Conservation (phyloP, 2,113 vertebrate genomes). For the Monopterus albus region DNA sequence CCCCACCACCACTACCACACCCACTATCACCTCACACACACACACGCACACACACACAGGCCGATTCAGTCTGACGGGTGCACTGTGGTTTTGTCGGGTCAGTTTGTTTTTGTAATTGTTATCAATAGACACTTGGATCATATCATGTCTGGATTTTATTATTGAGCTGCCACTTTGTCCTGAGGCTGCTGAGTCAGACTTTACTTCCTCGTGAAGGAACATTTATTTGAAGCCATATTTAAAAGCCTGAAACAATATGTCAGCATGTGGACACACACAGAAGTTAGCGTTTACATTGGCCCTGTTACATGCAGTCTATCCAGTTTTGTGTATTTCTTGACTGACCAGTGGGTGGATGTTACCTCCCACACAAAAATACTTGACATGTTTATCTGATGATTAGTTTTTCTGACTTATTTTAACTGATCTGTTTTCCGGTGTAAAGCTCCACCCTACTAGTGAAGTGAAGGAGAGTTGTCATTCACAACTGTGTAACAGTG, state of each 20-base stretch:
- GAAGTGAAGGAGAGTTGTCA: too few relatives aligned
- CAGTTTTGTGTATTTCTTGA: constrained; percentile 44
- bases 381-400: constrained; percentile 41
- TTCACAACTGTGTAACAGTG: too few relatives aligned
- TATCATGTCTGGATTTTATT: too few relatives aligned
- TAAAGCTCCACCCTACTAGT: constrained; percentile 16
- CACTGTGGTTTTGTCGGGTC: not conserved
- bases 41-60: not conserved
- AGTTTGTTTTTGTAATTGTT: not conserved
- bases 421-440: constrained; percentile 14
- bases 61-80: not conserved
- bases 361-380: constrained; percentile 45
- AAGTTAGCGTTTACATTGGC: constrained; percentile 15
- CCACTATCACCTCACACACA: constrained; percentile 4
- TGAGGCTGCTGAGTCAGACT: not conserved
- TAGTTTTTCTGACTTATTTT: constrained; percentile 9
- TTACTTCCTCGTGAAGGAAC: constrained; percentile 21
- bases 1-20: too few relatives aligned
- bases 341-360: constrained; percentile 22
- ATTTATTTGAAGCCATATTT: constrained; percentile 31
- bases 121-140: not conserved
- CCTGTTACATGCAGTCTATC: constrained; percentile 20
- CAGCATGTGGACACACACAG: constrained; percentile 26
- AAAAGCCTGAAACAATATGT: constrained; percentile 33
- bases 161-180: constrained; percentile 13